Conservation (phyloP, 1,140 invertebrate species). For the Eumeta japonica region DNA sequence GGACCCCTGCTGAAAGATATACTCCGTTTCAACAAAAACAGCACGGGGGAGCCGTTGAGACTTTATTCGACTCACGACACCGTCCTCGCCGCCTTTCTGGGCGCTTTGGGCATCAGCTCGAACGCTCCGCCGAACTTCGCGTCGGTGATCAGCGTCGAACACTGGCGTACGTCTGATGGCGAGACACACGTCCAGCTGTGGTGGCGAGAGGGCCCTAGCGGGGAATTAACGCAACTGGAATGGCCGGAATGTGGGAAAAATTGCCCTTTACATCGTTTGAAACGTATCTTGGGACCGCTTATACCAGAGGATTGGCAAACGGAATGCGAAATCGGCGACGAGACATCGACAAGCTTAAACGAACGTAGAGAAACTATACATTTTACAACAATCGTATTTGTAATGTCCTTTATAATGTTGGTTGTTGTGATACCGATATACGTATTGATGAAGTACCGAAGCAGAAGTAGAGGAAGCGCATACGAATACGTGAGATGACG, state of each 20-base stretch:
- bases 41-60: not conserved
- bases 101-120: not conserved
- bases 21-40: not conserved
- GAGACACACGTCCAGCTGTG: slow-evolving; percentile 2
- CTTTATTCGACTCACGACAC: slow-evolving; percentile 6
- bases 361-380: too few species aligned
- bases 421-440: too few species aligned
- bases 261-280: not conserved
- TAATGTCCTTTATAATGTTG: too few species aligned
- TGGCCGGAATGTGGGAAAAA: not conserved
- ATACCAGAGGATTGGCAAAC: not conserved
- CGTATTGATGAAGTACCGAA: too few species aligned
- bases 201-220: not conserved
- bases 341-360: not conserved
- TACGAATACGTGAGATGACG: too few species aligned
- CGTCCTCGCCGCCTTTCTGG: slow-evolving; percentile 2
- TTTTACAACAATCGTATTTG: too few species aligned
- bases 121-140: slow-evolving; percentile 1
- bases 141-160: not conserved
- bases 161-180: not conserved
- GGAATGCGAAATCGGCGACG: not conserved
- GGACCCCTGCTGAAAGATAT: slow-evolving; percentile 7
- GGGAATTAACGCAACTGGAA: not conserved
- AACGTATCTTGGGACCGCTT: not conserved
- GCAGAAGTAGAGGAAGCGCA: too few species aligned